Conservation (phyloP, 2,888 invertebrate species). For the Mylabris sibirica region DNA sequence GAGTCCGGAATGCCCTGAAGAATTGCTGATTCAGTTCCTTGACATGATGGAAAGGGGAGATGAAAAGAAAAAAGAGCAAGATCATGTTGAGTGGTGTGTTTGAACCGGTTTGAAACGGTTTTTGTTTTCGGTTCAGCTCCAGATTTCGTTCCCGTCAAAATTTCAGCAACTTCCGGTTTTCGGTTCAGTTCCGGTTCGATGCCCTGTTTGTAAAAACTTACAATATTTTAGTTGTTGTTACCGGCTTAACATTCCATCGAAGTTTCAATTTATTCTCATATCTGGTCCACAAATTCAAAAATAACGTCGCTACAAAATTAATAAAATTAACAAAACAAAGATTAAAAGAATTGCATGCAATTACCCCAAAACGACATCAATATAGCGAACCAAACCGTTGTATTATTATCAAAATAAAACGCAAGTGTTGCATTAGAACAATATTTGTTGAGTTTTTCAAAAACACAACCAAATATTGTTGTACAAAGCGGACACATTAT, state of each 20-base stretch:
- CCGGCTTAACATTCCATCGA: constrained; percentile 47
- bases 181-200: no score
- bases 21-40: no score
- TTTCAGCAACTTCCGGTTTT: no score
- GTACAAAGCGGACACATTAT: constrained; percentile 68
- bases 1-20: no score
- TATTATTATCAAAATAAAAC: constrained; percentile 55
- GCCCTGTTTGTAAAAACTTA: neutral
- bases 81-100: no score
- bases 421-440: constrained; percentile 64
- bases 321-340: neutral
- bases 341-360: constrained; percentile 9
- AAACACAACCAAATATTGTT: constrained; percentile 61
- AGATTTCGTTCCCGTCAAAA: no score
- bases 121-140: no score
- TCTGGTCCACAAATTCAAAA: constrained; percentile 53
- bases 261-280: constrained; percentile 45
- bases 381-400: constrained; percentile 49
- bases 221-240: neutral
- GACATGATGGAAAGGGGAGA: no score
- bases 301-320: constrained; percentile 44
- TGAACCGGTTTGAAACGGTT: no score
- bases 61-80: no score
- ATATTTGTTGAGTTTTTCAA: constrained; percentile 62
- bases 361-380: constrained; percentile 57